Evolutionary conservation across 2,888 invertebrate species (phyloP), one percentile per base, ranked within the genome.

Genomic region (Theretra japonica): DNA sequence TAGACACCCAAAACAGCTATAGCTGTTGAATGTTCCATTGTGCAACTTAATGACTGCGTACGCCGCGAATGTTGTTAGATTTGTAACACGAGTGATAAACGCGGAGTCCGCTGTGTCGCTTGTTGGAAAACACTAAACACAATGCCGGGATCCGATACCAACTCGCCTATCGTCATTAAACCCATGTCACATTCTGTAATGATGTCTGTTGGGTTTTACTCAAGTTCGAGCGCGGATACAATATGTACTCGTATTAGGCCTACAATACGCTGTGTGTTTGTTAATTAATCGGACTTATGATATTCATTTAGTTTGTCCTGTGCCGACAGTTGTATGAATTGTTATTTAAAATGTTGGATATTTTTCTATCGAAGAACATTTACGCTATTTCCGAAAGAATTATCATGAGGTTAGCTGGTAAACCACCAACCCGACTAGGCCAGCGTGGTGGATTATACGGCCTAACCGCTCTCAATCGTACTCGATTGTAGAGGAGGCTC

Each of bases 1-100:
- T 87, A 81, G 80, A 82, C 79, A 83, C 80, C 87, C 83, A 87
- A 90, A 89, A 86, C 86, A 86, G 81, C 79, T 79, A 83, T 82
- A 82, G 83, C 80, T 82, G 82, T 84, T 86, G 82, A 89, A 88
- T 90, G 87, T 82, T 80, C 89, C 85, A 90, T 91, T 91, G 91
- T 91, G 91, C 86, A 90, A 91, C 81, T 81, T 85, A 86, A 89
- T 87, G 88, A 82, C 80, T 79, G 76, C 77, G 81, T 75, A 75
- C 79, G 73, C 72, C 77, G 79, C 72, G 68, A 77, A 75, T 78
- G 83, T 82, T 80, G 85, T 82, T 83, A 81, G 78, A 83, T 85
- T 82, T 82, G 84, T 83, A 84, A 84, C 83, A 79, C 76, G 78
- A 81, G 80, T 77, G 78, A 78, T 76, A 75, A 77, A 76, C 75